Base-by-base conservation (phyloP, 2,797 vertebrate species). In the Spea hammondii region DNA sequence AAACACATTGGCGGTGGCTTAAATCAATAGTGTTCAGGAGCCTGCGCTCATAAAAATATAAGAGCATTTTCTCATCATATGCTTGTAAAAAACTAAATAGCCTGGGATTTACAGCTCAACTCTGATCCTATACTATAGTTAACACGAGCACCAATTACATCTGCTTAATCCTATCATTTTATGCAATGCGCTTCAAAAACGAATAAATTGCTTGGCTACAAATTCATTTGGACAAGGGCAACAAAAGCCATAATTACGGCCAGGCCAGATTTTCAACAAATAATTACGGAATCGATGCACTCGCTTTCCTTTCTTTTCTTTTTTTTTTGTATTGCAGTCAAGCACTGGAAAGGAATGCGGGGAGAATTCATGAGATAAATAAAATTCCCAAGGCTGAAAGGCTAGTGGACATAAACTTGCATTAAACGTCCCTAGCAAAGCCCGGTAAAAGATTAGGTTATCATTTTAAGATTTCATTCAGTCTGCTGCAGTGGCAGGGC, bases 11-110 rank as follows among this genome's bases (percentile, higher is more conserved):
- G 64, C 9, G 64, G 69, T 65, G 74, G 62, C 69, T 74, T 74
- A 77, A 81, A 82, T 81, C 65, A 50, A 78, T 76, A 60, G 53
- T 65, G 62, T 68, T 70, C 64, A 81, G 75, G 49, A 77, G 75
- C 75, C 59, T 66, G 65, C 32, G 46, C 65, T 65, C 64, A 69
- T 78, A 82, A 82, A 81, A 78, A 77, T 69, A 74, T 65, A 78
- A 82, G 65, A 74, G 70, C 74, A 70, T 82, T 82, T 73, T 77
- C 74, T 77, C 70, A 82, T 82, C 64, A 73, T 82, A 67, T 72
- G 64, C 79, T 82, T 82, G 70, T 82, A 82, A 82, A 79, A 62
- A 74, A 65, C 10, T 67, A 77, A 65, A 77, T 64, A 59, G 70
- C 55, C 8, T 74, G 55, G 69, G 57, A 82, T 73, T 82, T 74